Conservation (phyloP, 2,888 invertebrate species). For the Deilephila porcellus region DNA sequence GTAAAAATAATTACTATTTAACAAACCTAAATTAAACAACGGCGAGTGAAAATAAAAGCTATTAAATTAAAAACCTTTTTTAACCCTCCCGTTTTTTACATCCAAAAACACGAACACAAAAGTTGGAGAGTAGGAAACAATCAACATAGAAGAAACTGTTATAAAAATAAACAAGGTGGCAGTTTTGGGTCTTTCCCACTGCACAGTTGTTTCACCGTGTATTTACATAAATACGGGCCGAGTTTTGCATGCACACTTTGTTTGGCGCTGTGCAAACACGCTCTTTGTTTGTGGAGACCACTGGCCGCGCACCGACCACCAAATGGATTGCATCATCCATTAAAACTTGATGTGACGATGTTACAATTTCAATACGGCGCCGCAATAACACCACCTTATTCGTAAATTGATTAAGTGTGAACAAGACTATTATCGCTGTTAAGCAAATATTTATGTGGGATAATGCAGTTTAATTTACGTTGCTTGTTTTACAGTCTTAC, state of each 20-base stretch:
- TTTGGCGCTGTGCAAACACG: slow-evolving; percentile 65
- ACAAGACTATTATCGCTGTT: neutral
- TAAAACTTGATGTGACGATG: slow-evolving; percentile 50
- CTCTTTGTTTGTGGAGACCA: slow-evolving; percentile 60
- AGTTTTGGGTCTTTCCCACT: slow-evolving; percentile 64
- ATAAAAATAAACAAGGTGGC: slow-evolving; percentile 68
- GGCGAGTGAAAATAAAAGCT: neutral
- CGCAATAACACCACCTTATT: neutral
- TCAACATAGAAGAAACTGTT: slow-evolving; percentile 62
- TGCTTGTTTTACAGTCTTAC: too few relatives aligned
- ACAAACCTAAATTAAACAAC: neutral
- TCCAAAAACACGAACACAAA: slow-evolving; percentile 37
- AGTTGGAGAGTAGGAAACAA: slow-evolving; percentile 58
- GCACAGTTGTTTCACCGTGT: slow-evolving; percentile 69
- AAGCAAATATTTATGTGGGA: neutral
- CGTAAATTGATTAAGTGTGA: neutral
- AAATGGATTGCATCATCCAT: slow-evolving; percentile 66
- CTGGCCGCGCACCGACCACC: slow-evolving; percentile 50
- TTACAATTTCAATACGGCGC: slow-evolving; percentile 16
- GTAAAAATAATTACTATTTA: neutral
- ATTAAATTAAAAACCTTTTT: slow-evolving; percentile 2
- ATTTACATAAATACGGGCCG: slow-evolving; percentile 74
- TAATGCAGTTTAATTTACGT: too few relatives aligned
- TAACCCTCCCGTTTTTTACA: neutral
- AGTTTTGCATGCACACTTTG: slow-evolving; percentile 70